Evolutionary conservation across 1,140 invertebrate genomes (phyloP), one percentile per base, ranked within the genome.

Genomic region (Colletes gigas): DNA sequence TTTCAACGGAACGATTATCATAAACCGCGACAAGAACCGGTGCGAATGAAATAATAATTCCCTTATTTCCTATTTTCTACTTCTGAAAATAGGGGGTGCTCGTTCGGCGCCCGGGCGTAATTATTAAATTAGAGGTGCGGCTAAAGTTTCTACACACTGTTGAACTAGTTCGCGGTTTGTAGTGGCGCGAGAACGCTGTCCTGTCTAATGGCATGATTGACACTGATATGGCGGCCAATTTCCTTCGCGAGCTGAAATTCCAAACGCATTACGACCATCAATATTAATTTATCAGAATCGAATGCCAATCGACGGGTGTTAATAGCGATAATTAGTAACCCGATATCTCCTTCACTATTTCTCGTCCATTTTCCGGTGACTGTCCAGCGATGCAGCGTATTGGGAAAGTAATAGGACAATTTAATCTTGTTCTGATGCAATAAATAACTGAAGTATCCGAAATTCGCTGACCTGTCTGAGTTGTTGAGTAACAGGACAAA

Each of bases 241-340:
- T 78, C 77, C 69, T 41, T 78, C 59, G 60, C 4, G 39, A 19
- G 7, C 50, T 15, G 52, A 72, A 78, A 72, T 52, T 50, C 69
- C 10, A 19, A 7, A 6, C 50, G 67, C 12, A n/a, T 71, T 60
- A 72, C 44, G 30, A 1, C 39, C 68, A 71, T 78, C 69, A 69
- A 78, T 78, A 72, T 60, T 78, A 78, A 78, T 72, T 78, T 47
- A 60, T 52, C 69, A 15, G 50, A 72, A 55, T 50, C 60, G 57
- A 47, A 39, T 39, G 77, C n/a, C 50, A 60, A 78, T 78, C 75
- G 75, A n/a, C 77, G 41, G 65, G 65, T 14, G 50, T 65, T 78
- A 78, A 78, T 50, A 17, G 14, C 21, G 21, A 41, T 78, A 60
- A 70, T 50, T 30, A n/a, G 30, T 39, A 47, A n/a, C 63, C 30